phyloP scores from a whole-genome alignment of 1,140 invertebrate species.

The Stratiolaelaps scimitus region DNA sequence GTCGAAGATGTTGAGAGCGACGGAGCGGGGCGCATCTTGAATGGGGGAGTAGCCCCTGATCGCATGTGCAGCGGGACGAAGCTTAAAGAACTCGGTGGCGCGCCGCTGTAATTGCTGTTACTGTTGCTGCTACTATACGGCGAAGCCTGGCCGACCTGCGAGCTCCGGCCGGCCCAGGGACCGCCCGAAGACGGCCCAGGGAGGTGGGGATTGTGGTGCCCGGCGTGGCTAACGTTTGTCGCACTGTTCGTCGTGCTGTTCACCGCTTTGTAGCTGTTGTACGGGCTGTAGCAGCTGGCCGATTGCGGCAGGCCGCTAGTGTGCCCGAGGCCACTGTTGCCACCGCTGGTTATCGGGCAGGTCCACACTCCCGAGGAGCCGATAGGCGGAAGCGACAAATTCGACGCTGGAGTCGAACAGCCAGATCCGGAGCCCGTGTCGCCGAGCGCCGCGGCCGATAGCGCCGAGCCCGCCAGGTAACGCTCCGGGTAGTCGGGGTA shows the following conservation, averaged over 20 bases:
- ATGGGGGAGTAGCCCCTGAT: constrained; percentile 28
- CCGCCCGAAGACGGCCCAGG: constrained; percentile 1
- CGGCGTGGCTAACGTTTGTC: not conserved
- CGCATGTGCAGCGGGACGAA: constrained; percentile 22
- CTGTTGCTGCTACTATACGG: constrained; percentile 27
- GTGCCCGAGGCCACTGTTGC: too few species aligned
- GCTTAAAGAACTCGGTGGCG: constrained; percentile 28
- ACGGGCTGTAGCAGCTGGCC: not conserved
- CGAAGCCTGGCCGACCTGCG: constrained; percentile 15
- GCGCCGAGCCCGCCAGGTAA: constrained; percentile 10
- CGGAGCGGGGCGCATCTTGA: constrained; percentile 28
- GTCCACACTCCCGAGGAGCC: constrained; percentile 14
- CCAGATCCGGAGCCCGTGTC: constrained; percentile 18
- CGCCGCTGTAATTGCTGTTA: constrained; percentile 13
- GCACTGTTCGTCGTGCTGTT: not conserved
- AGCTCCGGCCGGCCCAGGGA: constrained; percentile 9
- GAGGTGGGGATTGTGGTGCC: not conserved
- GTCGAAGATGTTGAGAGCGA: constrained; percentile 29
- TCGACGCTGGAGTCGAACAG: constrained; percentile 23
- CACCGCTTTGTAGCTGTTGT: constrained; percentile 7
- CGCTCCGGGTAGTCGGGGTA: constrained; percentile 14
- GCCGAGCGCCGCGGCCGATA: not conserved
- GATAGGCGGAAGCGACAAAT: constrained; percentile 7
- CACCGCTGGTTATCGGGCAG: not conserved
- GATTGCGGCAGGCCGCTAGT: constrained; percentile 1